Conservation (phyloP, 2,797 vertebrate species). For the Pyrrhura leucotis region DNA sequence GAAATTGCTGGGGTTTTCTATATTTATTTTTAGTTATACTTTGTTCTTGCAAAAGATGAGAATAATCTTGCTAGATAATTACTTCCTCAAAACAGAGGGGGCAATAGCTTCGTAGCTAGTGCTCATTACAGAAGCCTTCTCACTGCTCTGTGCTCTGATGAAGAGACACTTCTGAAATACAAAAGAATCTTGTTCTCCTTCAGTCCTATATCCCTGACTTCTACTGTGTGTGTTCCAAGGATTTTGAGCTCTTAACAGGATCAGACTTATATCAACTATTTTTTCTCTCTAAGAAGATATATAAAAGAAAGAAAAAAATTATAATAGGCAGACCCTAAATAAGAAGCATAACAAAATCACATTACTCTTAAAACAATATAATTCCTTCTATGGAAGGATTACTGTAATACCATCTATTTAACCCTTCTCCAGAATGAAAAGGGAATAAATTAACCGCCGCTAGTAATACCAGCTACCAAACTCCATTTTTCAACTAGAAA, state of each 20-base stretch:
- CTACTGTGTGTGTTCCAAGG: not conserved
- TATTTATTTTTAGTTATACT: not conserved
- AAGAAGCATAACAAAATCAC: not conserved
- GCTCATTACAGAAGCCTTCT: not conserved
- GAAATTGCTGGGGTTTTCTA: not conserved
- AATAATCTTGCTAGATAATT: not conserved
- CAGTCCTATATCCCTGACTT: not conserved
- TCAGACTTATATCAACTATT: not conserved
- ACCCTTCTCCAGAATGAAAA: not conserved
- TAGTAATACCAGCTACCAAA: not conserved
- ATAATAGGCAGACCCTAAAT: not conserved
- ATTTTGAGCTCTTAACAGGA: not conserved
- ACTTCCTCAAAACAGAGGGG: not conserved
- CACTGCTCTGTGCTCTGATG: not conserved
- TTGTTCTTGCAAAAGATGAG: not conserved
- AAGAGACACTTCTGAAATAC: not conserved
- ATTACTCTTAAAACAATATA: not conserved
- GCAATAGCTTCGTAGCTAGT: not conserved
- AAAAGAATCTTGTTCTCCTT: not conserved
- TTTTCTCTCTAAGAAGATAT: not conserved
- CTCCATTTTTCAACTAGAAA: not conserved
- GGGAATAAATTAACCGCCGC: not conserved
- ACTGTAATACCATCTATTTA: not conserved
- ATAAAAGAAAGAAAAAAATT: not conserved
- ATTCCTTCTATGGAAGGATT: not conserved